Evolutionary conservation across 2,113 vertebrate species (phyloP).

Genomic region (Misgurnus mizolepis): DNA sequence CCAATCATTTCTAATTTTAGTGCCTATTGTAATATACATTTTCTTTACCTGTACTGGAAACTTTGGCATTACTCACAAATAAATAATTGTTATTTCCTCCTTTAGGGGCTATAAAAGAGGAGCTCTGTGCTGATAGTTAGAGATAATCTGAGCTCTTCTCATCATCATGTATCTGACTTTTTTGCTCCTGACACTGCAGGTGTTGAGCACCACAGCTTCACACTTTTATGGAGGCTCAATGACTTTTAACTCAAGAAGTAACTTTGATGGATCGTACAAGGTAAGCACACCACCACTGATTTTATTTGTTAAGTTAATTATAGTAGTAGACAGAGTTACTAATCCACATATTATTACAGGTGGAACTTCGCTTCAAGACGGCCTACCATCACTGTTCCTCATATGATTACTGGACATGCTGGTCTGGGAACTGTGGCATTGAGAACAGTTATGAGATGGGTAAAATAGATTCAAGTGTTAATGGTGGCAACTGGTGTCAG

Average conservation of each 20-base stretch:
- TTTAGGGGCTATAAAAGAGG: background rate
- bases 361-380: slow-evolving; percentile 51
- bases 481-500: slow-evolving; percentile 60
- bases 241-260: slow-evolving; percentile 49
- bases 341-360: slow-evolving; percentile 51
- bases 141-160: background rate
- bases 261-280: slow-evolving; percentile 43
- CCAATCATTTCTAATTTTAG: background rate
- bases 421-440: slow-evolving; percentile 36
- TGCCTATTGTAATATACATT: background rate
- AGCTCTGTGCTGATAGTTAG: background rate
- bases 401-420: slow-evolving; percentile 33
- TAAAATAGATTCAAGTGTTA: slow-evolving; percentile 39
- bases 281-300: background rate
- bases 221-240: slow-evolving; percentile 44
- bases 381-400: slow-evolving; percentile 27
- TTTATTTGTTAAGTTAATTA: too few relatives aligned
- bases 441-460: background rate
- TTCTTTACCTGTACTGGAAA: background rate
- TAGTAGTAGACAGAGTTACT: too few relatives aligned
- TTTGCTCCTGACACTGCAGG: slow-evolving; percentile 32
- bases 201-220: background rate
- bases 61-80: background rate
- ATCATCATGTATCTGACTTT: slow-evolving; percentile 13
- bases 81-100: background rate